Conservation (phyloP, 2,797 vertebrate species). For the Pipistrellus kuhlii region DNA sequence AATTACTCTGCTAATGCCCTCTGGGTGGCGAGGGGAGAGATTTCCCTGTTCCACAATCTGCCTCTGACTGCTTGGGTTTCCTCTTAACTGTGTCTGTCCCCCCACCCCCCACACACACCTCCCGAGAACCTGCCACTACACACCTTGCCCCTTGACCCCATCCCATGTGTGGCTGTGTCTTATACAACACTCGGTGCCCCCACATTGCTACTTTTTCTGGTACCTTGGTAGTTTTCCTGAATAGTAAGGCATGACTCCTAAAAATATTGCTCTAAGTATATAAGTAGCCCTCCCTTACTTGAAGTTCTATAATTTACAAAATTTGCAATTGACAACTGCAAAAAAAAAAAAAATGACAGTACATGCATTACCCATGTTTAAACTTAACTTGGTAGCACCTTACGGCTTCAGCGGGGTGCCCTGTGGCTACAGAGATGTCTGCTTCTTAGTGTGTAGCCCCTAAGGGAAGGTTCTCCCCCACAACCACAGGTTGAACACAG, state of each 20-base stretch:
- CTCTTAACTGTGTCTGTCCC: neutral
- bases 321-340: neutral
- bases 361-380: neutral
- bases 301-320: neutral
- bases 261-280: neutral
- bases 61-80: neutral
- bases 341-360: neutral
- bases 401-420: neutral
- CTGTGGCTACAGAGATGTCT: neutral
- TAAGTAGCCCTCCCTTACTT: neutral
- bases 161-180: neutral
- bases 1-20: slow-evolving; percentile 13
- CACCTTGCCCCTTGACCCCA: neutral
- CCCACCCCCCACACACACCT: too few relatives aligned
- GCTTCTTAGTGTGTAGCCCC: neutral
- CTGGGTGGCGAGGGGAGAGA: neutral
- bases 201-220: neutral
- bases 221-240: neutral
- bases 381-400: neutral
- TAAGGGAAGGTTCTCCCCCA: neutral
- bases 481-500: neutral
- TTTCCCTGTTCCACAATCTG: neutral
- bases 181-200: neutral
- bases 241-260: neutral
- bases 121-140: neutral